Evolutionary conservation across 2,888 invertebrate species (phyloP), one percentile per base, ranked within the genome.

Genomic region (Nesidiocoris tenuis): DNA sequence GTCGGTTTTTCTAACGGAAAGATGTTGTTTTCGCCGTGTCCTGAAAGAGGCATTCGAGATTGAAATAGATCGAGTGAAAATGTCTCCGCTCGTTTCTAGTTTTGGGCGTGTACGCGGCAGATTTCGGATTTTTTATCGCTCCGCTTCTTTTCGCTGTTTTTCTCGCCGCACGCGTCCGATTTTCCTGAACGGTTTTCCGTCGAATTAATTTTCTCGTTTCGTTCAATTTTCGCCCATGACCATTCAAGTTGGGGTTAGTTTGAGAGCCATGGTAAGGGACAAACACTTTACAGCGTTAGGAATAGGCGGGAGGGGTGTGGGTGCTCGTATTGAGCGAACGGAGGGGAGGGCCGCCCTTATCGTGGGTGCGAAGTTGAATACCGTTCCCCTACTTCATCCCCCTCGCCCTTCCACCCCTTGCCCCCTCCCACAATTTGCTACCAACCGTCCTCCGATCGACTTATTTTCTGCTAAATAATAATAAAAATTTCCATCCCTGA

Each of bases 321-420:
- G 72, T 23, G 24, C 61, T 61, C 72, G 72, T 72, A 72, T 72
- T 72, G 72, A 72, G 72, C 72, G 72, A 63, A 39, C 39, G 39
- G 39, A 39, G 39, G 39, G 39, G 39, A 39, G 39, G 39, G 3
- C 39, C 39, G 24, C 61, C 72, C 25, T 72, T 72, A 72, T 72
- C 72, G 22, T 72, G 72, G 72, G 72, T 72, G 72, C 57, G 72
- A 72, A 72, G 72, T 72, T 17, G 61, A 66, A 65, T 17, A 17
- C 61, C 61, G n/a, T n/a, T n/a, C n/a, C 71, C 3, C 61, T 23
- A 18, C 59, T 23, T 24, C 70, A 24, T 39, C 25, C 63, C 5
- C 39, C 59, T n/a, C 59, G 59, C 3, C n/a, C 59, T 59, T 3
- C 39, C 59, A 17, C 3, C 59, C 59, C 59, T 19, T 16, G 5